phyloP scores from a whole-genome alignment of 2,888 invertebrate species.

The Branchellion lobata region DNA sequence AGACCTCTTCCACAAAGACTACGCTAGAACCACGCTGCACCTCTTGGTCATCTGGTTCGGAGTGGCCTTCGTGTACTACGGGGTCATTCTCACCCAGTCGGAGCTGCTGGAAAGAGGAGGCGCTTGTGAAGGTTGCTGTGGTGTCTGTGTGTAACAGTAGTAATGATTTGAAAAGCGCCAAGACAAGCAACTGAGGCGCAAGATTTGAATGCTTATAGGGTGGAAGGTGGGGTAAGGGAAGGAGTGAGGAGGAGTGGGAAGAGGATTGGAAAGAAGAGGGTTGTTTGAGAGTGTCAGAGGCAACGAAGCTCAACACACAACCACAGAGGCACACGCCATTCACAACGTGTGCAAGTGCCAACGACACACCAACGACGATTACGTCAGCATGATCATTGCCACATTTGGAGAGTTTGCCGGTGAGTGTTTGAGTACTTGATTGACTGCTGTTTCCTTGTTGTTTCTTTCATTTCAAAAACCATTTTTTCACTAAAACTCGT shows the following conservation, averaged over 20 bases:
- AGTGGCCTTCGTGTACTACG: conserved; percentile 61
- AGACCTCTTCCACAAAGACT: conserved; percentile 56
- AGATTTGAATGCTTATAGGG: too few relatives aligned
- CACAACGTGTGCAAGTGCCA: conserved; percentile 41
- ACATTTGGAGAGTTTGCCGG: conserved; percentile 60
- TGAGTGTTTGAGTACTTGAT: conserved; percentile 50
- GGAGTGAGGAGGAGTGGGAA: too few relatives aligned
- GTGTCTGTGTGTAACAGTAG: too few relatives aligned
- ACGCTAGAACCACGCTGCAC: conserved; percentile 57
- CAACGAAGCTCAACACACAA: too few relatives aligned
- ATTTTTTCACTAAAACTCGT: neutral
- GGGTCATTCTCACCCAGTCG: conserved; percentile 61
- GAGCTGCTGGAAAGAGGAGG: conserved; percentile 56
- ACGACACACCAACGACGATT: conserved; percentile 54
- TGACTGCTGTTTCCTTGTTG: neutral
- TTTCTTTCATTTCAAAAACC: too few relatives aligned
- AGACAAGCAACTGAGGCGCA: too few relatives aligned
- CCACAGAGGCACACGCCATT: conserved; percentile 10
- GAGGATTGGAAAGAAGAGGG: too few relatives aligned
- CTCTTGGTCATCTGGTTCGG: conserved; percentile 61
- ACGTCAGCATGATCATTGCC: conserved; percentile 59
- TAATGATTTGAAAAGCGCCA: neutral
- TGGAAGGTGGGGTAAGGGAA: too few relatives aligned
- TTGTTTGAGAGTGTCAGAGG: too few relatives aligned
- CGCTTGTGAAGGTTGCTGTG: conserved; percentile 47